These are phyloP conservation scores for Sebastes variabilis DNA, from an alignment of 2,797 vertebrate species.

Conservation along the genomic window DNA sequence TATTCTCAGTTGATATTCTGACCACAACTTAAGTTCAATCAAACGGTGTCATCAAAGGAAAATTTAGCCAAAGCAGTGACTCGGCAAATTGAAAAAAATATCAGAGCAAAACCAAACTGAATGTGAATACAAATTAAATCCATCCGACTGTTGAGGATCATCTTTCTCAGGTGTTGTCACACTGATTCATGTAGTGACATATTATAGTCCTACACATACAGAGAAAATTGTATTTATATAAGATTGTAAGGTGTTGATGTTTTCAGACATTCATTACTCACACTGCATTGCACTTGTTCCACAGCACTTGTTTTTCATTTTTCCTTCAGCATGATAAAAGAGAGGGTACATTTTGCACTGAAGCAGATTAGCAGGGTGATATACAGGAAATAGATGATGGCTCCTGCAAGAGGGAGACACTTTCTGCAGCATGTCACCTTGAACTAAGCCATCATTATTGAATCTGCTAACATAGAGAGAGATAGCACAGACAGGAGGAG, in stretches of 20 bases:
- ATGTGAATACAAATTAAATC: slow-evolving; percentile 1
- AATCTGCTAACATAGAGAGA: slow-evolving; percentile 27
- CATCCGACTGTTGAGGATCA: not conserved
- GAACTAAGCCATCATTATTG: slow-evolving; percentile 43
- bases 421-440: slow-evolving; percentile 50
- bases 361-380: slow-evolving; percentile 31
- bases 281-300: not conserved
- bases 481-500: not conserved
- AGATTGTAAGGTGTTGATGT: slow-evolving; percentile 12
- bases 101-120: not conserved
- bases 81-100: not conserved
- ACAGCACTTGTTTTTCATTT: not conserved
- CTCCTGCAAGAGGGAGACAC: slow-evolving; percentile 20
- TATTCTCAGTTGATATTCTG: not conserved
- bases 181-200: not conserved
- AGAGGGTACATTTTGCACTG: slow-evolving; percentile 11
- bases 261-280: slow-evolving; percentile 10
- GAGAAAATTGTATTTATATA: not conserved
- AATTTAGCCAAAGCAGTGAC: not conserved
- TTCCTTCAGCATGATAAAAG: slow-evolving; percentile 21
- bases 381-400: slow-evolving; percentile 11
- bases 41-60: slow-evolving; percentile 1
- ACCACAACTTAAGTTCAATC: slow-evolving; percentile 2
- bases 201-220: not conserved
- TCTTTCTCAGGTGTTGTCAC: not conserved